phyloP scores from a whole-genome alignment of 2,797 vertebrate species.

The Otolemur crassicaudatus region DNA sequence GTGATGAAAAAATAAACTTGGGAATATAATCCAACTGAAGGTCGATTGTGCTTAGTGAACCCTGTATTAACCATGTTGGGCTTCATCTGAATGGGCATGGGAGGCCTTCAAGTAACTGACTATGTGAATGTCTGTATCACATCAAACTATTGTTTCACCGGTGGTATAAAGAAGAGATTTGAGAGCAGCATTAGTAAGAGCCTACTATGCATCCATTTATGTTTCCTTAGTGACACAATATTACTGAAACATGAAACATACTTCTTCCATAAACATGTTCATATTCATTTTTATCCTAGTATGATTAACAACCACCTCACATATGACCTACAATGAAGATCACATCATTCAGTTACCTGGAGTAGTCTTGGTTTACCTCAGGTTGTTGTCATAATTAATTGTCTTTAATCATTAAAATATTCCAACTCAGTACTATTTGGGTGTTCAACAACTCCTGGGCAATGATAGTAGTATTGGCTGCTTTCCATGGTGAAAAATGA shows the following conservation, averaged over 20 bases:
- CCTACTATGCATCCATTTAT: background rate
- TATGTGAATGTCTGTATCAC: background rate
- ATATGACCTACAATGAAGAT: background rate
- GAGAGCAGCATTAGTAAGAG: background rate
- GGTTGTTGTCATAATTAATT: background rate
- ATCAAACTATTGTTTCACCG: background rate
- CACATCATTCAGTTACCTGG: background rate
- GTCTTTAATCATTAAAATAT: background rate
- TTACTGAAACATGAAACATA: background rate
- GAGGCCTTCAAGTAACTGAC: background rate
- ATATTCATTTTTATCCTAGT: background rate
- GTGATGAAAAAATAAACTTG: background rate
- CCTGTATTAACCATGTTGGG: background rate
- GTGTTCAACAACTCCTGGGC: background rate
- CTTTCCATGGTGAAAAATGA: background rate
- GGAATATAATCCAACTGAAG: background rate
- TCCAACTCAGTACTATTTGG: background rate
- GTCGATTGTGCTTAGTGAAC: background rate
- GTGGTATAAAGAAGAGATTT: background rate
- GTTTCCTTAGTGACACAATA: background rate
- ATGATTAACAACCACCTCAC: background rate
- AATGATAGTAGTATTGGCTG: background rate
- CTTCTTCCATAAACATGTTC: background rate
- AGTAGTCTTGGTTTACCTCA: background rate
- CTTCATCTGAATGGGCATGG: background rate